Evolutionary conservation across 2,797 vertebrate species (phyloP), one percentile per base, ranked within the genome.

Genomic region (Antennarius maculatus): DNA sequence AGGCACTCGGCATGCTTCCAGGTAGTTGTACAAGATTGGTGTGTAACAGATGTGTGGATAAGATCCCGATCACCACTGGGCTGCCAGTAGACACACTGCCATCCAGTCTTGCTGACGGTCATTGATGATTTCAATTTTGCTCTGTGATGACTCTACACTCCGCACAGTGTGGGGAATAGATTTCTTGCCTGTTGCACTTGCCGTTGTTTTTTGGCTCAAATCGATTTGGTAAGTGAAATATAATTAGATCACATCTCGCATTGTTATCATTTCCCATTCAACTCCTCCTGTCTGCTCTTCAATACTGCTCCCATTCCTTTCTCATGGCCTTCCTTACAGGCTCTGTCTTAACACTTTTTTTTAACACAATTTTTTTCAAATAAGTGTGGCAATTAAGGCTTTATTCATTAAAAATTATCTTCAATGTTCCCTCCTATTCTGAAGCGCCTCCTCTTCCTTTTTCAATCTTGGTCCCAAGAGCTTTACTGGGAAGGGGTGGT

Each of bases 91-190:
- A 61, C 76, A 60, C 71, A 49, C 62, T 29, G 23, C 56, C 79
- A 71, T 83, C 59, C 72, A 34, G 63, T 66, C 61, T 65, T n/a
- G 5, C 74, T 88, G 86, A 88, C 76, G 77, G 76, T 88, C 88
- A 90, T 89, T 86, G 86, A 91, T 89, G 87, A 83, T 86, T 86
- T 88, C 77, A 89, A 87, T 89, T 91, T 88, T 81, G 70, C 68
- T 17, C 43, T 66, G 71, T 72, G 79, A 86, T 88, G 86, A 77
- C 70, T 87, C 69, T 63, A 74, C 50, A 68, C 75, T 49, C 65
- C 3, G 50, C 66, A 34, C 73, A 54, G 66, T 77, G 59, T 82
- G 65, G 56, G 77, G 74, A 86, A 92, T 87, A 83, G 87, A 90
- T 90, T 91, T 88, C 49, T 81, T 34, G 69, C 78, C 83, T 80